These are phyloP conservation scores for Girardia tigrina DNA, from an alignment of 2,888 invertebrate species.

Conservation along the genomic window DNA sequence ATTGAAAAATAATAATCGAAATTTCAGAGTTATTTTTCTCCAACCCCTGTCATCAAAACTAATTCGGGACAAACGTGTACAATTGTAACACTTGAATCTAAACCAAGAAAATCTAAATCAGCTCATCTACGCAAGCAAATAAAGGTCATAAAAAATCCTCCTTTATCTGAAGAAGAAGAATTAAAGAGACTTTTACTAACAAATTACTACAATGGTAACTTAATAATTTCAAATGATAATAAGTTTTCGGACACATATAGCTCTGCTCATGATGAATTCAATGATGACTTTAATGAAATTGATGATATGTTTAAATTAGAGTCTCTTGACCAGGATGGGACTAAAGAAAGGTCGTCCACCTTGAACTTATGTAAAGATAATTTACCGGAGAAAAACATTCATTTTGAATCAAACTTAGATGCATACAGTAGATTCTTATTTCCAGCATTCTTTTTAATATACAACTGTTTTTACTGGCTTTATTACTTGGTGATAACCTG, in stretches of 20 bases:
- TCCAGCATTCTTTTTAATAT: constrained; percentile 36
- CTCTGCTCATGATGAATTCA: background rate
- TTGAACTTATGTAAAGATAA: background rate
- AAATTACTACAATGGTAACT: background rate
- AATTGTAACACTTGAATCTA: background rate
- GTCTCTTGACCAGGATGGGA: background rate
- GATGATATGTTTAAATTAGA: background rate
- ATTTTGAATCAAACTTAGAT: constrained; percentile 34
- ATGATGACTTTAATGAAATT: background rate
- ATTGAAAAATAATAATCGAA: too few species aligned
- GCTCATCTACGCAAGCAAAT: background rate
- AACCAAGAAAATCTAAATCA: background rate
- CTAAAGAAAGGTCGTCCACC: background rate
- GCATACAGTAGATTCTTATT: constrained; percentile 36
- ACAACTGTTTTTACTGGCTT: constrained; percentile 37
- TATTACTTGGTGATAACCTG: constrained; percentile 36
- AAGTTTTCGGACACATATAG: background rate
- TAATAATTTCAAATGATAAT: background rate
- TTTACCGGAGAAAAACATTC: background rate
- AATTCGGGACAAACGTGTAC: background rate
- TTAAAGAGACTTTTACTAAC: background rate
- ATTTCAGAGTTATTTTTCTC: background rate
- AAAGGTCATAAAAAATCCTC: background rate
- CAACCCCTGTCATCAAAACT: background rate
- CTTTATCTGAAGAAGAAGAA: background rate